Evolutionary conservation across 2,888 invertebrate genomes (phyloP), one percentile per base, ranked within the genome.

Genomic region (Ashinkailepas kermadecensis): DNA sequence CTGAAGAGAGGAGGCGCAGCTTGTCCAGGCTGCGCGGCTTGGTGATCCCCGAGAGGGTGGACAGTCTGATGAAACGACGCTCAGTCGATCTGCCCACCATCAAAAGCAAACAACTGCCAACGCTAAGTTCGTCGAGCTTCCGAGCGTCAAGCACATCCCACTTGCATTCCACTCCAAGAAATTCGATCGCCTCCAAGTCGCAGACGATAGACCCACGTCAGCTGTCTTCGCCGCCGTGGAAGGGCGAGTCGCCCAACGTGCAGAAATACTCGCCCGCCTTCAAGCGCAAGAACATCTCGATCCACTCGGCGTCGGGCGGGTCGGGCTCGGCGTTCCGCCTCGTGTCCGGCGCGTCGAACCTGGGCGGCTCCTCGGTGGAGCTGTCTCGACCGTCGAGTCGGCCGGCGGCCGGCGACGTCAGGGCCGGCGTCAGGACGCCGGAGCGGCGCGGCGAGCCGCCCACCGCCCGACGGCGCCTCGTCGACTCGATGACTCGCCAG

Each of bases 1-100:
- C 94, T 85, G 95, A 95, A 87, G 94, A 95, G 87, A 90, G 95
- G 82, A 91, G 93, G 84, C 93, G 92, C 86, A 93, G 93, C 39
- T 91, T 95, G 88, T 94, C 94, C 6, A 95, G 95, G 87, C 88
- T 96, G 83, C 91, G 95, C 86, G 95, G 95, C n/a, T 88, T 96
- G 85, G 93, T 95, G 62, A 96, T 96, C 86, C 95, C 95, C 9
- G 95, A 95, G 85, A 90, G 90, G 83, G 87, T 90, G 56, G 89
- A 91, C 84, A 87, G 88, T 7, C 84, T 87, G 83, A 85, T 88
- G 11, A 81, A 83, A 25, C 91, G 91, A 39, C 91, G 92, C 65
- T 90, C 92, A 81, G 89, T 93, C 80, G 94, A 94, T 88, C 89
- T 95, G 86, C 94, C 95, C 1, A 94, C 93, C 89, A 95, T 95